Conservation (phyloP, 2,797 vertebrate genomes). For the Carapus acus region DNA sequence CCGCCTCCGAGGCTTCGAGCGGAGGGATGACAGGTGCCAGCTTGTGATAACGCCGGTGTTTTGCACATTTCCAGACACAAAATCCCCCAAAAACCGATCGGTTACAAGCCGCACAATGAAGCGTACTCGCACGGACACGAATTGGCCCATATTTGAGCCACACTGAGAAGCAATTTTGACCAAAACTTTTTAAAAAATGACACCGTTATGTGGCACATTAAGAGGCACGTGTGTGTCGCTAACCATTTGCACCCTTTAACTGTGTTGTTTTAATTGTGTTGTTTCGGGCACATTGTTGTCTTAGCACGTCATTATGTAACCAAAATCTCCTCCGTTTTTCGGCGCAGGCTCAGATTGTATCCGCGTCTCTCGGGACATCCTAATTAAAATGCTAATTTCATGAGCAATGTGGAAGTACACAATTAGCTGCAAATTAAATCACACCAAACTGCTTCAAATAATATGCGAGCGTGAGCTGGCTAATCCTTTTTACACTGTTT, state of each 20-base stretch:
- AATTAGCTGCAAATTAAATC: slow-evolving; percentile 67
- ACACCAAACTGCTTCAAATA: slow-evolving; percentile 57
- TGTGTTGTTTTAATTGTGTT: slow-evolving; percentile 13
- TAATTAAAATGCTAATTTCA: slow-evolving; percentile 68
- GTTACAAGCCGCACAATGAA: no score
- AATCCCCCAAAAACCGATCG: no score
- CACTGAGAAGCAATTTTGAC: no score
- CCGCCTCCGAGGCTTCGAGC: no score
- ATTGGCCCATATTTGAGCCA: no score
- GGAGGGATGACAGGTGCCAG: no score
- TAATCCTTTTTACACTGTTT: slow-evolving; percentile 63
- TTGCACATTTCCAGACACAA: no score
- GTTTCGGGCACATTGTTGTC: slow-evolving; percentile 2
- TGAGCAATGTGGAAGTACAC: slow-evolving; percentile 59
- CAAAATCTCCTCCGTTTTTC: slow-evolving; percentile 45
- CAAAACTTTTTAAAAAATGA: no score
- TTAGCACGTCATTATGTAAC: slow-evolving; percentile 52
- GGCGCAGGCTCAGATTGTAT: slow-evolving; percentile 40
- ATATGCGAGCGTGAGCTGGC: slow-evolving; percentile 50
- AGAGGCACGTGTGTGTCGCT: neutral
- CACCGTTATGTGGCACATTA: no score
- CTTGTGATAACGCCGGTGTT: no score
- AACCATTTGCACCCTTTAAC: neutral
- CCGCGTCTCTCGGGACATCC: slow-evolving; percentile 50
- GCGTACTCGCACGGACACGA: no score